These are phyloP conservation scores for Hyposoter didymator DNA, from an alignment of 2,888 invertebrate species.

Conservation along the genomic window DNA sequence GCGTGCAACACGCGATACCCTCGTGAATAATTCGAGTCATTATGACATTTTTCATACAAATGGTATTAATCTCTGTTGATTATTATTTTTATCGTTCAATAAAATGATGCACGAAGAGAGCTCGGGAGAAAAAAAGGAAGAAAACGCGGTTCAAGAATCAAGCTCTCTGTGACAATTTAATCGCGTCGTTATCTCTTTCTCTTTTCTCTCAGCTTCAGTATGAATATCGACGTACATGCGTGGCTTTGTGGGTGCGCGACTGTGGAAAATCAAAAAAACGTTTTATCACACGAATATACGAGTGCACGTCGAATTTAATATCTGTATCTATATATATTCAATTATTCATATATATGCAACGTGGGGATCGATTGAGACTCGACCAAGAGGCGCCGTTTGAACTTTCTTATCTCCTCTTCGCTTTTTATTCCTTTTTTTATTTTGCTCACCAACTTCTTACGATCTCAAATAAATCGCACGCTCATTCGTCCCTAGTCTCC, in stretches of 20 bases:
- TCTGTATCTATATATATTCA: not conserved
- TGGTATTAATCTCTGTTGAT: not conserved
- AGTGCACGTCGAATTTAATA: not conserved
- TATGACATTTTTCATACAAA: constrained; percentile 3
- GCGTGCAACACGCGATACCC: constrained; percentile 16
- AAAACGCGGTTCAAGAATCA: constrained; percentile 4
- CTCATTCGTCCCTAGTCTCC: not conserved
- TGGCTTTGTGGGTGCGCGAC: not conserved
- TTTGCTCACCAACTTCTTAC: not conserved
- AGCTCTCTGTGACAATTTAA: constrained; percentile 36
- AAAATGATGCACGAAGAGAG: not conserved
- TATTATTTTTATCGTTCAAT: constrained; percentile 7
- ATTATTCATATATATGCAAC: constrained; percentile 8
- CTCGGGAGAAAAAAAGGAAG: not conserved
- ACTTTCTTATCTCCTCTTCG: constrained; percentile 21
- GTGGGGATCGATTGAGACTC: constrained; percentile 21
- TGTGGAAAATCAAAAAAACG: not conserved
- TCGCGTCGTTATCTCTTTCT: constrained; percentile 41
- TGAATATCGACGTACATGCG: not conserved
- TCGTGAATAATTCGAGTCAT: constrained; percentile 3
- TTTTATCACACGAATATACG: not conserved
- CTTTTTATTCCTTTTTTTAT: not conserved
- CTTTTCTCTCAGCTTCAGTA: constrained; percentile 10
- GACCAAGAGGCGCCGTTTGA: constrained; percentile 38
- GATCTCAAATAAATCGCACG: constrained; percentile 2